Evolutionary conservation across 1,140 invertebrate genomes (phyloP).

Genomic region (Psix sp.): DNA sequence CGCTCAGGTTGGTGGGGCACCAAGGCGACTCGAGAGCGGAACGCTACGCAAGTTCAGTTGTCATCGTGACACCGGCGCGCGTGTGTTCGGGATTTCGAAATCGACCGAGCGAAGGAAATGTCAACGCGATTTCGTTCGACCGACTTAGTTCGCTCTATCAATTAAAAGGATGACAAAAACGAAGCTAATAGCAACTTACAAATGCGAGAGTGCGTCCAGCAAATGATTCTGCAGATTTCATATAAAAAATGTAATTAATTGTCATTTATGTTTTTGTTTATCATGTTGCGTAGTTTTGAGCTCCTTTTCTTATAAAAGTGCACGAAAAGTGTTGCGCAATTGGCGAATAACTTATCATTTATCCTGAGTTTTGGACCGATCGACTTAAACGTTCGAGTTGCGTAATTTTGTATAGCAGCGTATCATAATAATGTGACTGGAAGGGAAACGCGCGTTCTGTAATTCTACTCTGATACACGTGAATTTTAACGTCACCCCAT

Average conservation of each 20-base stretch:
- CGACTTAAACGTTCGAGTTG: conserved; percentile 25
- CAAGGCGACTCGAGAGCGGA: conserved; percentile 39
- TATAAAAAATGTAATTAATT: neutral
- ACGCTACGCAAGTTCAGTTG: conserved; percentile 50
- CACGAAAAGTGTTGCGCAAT: conserved; percentile 2
- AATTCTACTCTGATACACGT: conserved; percentile 18
- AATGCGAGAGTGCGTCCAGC: neutral
- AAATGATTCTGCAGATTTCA: conserved; percentile 12
- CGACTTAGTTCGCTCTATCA: neutral
- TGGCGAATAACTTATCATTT: conserved; percentile 2
- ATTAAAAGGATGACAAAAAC: neutral
- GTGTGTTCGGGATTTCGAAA: conserved; percentile 25
- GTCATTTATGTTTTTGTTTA: neutral
- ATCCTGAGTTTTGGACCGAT: conserved; percentile 20
- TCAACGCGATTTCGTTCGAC: conserved; percentile 12
- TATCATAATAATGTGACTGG: conserved; percentile 21
- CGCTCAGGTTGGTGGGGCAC: conserved; percentile 37
- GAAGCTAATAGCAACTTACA: neutral
- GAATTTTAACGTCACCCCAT: conserved; percentile 19
- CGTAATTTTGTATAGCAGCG: conserved; percentile 29
- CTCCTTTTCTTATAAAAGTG: neutral
- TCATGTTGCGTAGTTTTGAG: neutral
- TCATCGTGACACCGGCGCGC: conserved; percentile 49
- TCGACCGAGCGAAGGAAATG: conserved; percentile 24
- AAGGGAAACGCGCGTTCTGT: conserved; percentile 20